Base-by-base conservation (phyloP, 2,888 invertebrate genomes). In the Quadriops clusia region DNA sequence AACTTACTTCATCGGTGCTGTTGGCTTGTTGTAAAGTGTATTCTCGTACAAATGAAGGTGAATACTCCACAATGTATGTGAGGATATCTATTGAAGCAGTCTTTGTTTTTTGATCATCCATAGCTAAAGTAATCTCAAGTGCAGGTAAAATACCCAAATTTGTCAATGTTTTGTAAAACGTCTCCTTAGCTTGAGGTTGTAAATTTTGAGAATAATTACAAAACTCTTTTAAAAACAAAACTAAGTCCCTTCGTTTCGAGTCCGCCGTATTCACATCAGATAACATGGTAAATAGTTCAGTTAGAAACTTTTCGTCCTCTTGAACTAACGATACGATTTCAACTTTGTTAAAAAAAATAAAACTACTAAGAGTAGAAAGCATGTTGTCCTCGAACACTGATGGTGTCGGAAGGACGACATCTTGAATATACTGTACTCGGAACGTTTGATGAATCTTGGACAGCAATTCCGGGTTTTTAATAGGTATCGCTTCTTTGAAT, bases 371-470 rank as follows among this genome's bases (percentile, higher is more conserved):
- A 37, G 94, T 91, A 52, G 93, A 94, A 43, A 98, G 73, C 77
- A 97, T 81, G 61, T 97, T 98, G 63, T 99, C 99, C 60, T 99
- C 99, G 64, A 97, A 98, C 49, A 99, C 89, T 45, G 94, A 94
- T 7, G 98, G 97, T 27, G 97, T 91, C 13, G 98, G 98, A 56
- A 99, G 69, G 50, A 98, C 97, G 50, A 97, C 94, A 65, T 99
- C 98, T 58, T 89, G 87, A 52, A 98, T 95, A 65, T 99, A 99
- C 68, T 99, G 98, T 54, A 98, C 95, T 61, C 97, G 77, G 66
- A 95, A 98, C 33, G 97, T 98, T 67, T 98, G 97, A 66, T 99
- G 98, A 49, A 99, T 99, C 73, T 98, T 99, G 33, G 90, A 84
- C 48, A 93, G 68, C 44, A 99, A 72, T 65, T 97, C 97, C 41